Evolutionary conservation across 2,113 vertebrate species (phyloP).

Genomic region (Cynopterus brachyotis): DNA sequence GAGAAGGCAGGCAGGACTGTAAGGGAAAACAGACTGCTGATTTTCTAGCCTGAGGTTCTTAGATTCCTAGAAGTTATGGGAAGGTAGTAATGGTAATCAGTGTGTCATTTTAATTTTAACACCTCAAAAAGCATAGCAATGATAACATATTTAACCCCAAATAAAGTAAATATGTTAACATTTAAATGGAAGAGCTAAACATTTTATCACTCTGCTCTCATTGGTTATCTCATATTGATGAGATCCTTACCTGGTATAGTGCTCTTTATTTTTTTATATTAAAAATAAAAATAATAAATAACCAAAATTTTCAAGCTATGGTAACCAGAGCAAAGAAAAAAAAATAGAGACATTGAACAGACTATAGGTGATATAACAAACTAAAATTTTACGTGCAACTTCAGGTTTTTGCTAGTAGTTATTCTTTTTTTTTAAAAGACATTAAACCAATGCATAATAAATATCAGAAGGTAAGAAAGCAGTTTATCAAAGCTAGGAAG

Average conservation of each 20-base stretch:
- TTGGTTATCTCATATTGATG: neutral
- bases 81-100: neutral
- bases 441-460: constrained; percentile 12
- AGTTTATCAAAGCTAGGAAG: neutral
- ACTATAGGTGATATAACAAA: neutral
- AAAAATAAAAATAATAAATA: constrained; percentile 28
- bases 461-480: neutral
- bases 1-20: neutral
- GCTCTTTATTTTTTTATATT: constrained; percentile 18
- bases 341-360: neutral
- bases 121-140: neutral
- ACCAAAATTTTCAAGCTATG: constrained; percentile 12
- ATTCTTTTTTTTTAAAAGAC: neutral
- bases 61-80: neutral
- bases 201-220: constrained; percentile 3
- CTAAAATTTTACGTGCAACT: neutral
- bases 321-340: neutral
- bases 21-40: neutral
- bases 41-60: constrained; percentile 27
- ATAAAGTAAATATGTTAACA: neutral
- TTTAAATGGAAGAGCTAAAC: neutral
- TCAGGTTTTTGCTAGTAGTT: neutral
- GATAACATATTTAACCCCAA: neutral
- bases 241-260: neutral
- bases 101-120: constrained; percentile 20